Evolutionary conservation across 2,797 vertebrate species (phyloP).

Genomic region (Echeneis naucrates): DNA sequence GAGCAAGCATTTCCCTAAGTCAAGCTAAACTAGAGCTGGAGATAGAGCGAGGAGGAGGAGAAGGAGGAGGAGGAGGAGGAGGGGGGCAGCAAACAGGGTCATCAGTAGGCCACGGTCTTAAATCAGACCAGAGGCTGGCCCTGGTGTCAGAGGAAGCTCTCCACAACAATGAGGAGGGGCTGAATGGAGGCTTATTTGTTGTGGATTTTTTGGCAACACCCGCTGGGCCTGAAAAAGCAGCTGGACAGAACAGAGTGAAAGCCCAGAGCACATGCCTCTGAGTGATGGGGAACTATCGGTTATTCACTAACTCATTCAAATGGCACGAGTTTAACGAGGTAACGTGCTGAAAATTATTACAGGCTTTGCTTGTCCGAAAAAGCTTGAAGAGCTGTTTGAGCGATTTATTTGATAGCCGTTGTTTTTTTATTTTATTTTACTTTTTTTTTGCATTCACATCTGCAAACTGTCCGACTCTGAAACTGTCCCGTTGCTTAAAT

Average conservation of each 20-base stretch:
- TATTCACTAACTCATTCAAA: constrained; percentile 67
- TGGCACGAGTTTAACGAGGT: constrained; percentile 66
- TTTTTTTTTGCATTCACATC: constrained; percentile 70
- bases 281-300: constrained; percentile 58
- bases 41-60: constrained; percentile 62
- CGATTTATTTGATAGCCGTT: constrained; percentile 67
- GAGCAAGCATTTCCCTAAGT: constrained; percentile 74
- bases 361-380: constrained; percentile 57
- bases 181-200: constrained; percentile 66
- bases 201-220: constrained; percentile 60
- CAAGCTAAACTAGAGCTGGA: constrained; percentile 65
- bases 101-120: constrained; percentile 81
- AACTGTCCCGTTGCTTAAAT: constrained; percentile 67
- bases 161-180: constrained; percentile 71
- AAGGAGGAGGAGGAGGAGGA: too few relatives aligned
- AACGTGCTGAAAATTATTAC: constrained; percentile 61
- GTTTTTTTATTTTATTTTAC: too few relatives aligned
- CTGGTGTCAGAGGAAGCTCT: constrained; percentile 74
- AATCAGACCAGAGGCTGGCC: constrained; percentile 80
- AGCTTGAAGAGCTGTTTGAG: constrained; percentile 45
- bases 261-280: constrained; percentile 58
- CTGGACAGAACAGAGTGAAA: constrained; percentile 68
- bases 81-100: constrained; percentile 71
- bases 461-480: constrained; percentile 65
- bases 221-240: constrained; percentile 75